A percentile compares a stretch with the other conserved stretches of the same genome.
These are phyloP conservation scores for Thryonomys swinderianus DNA, from an alignment of 2,113 vertebrate species.

Conservation along the genomic window DNA sequence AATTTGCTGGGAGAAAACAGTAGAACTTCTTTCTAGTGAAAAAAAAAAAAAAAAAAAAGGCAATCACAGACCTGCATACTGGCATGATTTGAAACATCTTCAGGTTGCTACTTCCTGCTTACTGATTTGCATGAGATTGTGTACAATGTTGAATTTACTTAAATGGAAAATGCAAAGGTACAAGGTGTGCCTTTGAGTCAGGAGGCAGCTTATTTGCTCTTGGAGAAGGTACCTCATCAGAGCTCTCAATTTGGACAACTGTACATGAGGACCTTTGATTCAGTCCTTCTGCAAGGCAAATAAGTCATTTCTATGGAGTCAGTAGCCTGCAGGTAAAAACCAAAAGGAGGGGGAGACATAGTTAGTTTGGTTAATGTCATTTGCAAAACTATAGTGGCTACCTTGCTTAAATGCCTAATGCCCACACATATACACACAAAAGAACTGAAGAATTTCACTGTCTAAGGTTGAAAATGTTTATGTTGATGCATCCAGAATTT, in stretches of 20 bases:
- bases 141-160: conserved; percentile 51
- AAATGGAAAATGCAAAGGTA: conserved; percentile 62
- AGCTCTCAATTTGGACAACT: not conserved
- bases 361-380: not conserved
- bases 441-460: not conserved
- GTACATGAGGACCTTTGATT: not conserved
- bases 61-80: not conserved
- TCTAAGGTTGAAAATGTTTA: not conserved
- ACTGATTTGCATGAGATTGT: conserved; percentile 70
- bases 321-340: conserved; percentile 17
- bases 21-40: not conserved
- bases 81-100: conserved; percentile 14
- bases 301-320: not conserved
- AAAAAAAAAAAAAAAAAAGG: not conserved
- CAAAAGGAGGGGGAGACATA: not conserved
- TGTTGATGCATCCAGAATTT: not conserved
- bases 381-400: not conserved
- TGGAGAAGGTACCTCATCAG: not conserved
- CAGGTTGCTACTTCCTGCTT: conserved; percentile 56
- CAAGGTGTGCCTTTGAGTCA: conserved; percentile 19
- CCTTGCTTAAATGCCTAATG: not conserved
- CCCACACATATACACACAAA: not conserved
- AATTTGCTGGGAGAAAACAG: not conserved
- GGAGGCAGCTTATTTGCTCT: not conserved
- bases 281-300: not conserved